Base-by-base conservation (phyloP, 2,888 invertebrate species). In the Laothoe populi region DNA sequence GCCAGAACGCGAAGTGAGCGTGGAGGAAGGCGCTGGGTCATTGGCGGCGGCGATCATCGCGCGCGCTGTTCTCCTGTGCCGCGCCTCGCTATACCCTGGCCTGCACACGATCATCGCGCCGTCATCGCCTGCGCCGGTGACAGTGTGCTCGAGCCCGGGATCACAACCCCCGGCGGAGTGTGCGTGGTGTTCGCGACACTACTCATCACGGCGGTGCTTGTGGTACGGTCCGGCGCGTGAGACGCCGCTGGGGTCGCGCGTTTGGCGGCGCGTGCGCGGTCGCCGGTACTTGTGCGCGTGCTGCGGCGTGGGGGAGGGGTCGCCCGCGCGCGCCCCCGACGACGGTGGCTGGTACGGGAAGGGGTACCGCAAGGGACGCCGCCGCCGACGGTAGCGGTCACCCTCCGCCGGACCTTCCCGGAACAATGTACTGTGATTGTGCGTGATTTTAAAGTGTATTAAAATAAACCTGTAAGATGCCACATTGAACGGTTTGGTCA, bases 331-430 rank as follows among this genome's bases (percentile, higher is more conserved):
- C 45, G 64, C 62, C 61, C 66, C 62, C 49, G 71, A 79, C 77
- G 81, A 77, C 69, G 83, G 81, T 74, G 97, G 97, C 59, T 97
- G 97, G 97, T 97, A 96, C 90, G 97, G 97, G 67, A 97, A 97
- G 92, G 97, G 97, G 7, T 97, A 96, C 86, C 95, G 96, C 73
- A 97, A 97, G 89, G 94, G 94, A 53, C 93, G 94, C 57, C 93
- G 94, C 69, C 83, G 88, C 44, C 90, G 91, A 69, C 92, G 93
- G 88, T 88, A 89, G 84, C 86, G 69, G 45, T 40, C 59, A 72
- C 65, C 61, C 63, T 61, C 46, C 62, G 64, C 66, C 73, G 79
- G 67, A 85, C 84, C 75, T 71, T 74, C 58, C 65, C 66, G 63
- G 58, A 38, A 35, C 19, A 19, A 40, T 19, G 31, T 11, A 10